Evolutionary conservation across 2,797 vertebrate genomes (phyloP), one percentile per base, ranked within the genome.

Genomic region (Parotocinclus haroldoi): DNA sequence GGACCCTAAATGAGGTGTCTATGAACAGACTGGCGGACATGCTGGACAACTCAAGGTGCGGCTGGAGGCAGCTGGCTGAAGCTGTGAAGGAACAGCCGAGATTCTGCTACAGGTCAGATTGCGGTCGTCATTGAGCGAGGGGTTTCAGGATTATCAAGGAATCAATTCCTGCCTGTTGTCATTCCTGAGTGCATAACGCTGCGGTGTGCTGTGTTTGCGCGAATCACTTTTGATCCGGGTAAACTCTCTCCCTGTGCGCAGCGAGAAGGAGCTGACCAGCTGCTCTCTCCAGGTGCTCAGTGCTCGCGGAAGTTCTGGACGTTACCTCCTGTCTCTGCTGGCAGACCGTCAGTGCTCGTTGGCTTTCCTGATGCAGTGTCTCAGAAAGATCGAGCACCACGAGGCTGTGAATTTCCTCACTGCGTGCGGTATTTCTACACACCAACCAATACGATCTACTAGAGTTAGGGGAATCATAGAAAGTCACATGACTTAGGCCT

Each of bases 271-370:
- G 84, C 76, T 95, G 85, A 93, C 92, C 72, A 85, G 81, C 77
- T 94, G 90, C 79, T 93, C 92, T 0, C 87, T 95, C 40, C 89
- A 93, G 83, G 93, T 92, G 68, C 78, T 95, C 74, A 89, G 60
- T 16, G 74, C 87, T 8, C 63, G 62, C 0, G 93, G 93, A 46
- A 95, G 93, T 78, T 90, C 93, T 0, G 87, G 87, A 0, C 88
- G 88, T 18, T 75, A 80, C 56, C 82, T 94, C 19, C 86, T 94
- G 62, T 84, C 86, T 17, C 76, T 87, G 55, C 83, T 95, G 42
- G 83, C 86, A 0, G 90, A 94, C 17, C 87, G 89, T 0, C 79
- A 81, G 69, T 94, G 91, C 81, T 72, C 87, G 56, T 68, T 92
- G 76, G 76, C 76, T 63, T 89, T 90, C 71, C 80, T 95, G 64